Conservation (phyloP, 2,888 invertebrate species). For the Phrixothrix hirtus region DNA sequence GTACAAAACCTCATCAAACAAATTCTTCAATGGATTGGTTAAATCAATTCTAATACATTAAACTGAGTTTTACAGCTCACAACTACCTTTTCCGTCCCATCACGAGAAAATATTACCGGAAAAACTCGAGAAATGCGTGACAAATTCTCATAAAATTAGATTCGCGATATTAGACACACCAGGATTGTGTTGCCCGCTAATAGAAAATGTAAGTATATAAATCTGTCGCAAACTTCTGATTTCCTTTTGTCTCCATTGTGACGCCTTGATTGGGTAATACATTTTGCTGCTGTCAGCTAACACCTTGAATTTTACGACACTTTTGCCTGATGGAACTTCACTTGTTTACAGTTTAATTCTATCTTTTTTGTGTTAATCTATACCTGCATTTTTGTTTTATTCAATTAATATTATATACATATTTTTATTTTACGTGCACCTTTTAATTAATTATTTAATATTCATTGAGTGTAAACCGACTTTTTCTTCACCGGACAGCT, state of each 20-base stretch:
- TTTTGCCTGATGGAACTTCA: neutral
- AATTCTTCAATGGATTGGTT: too few species aligned
- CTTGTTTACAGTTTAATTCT: neutral
- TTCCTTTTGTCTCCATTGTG: slow-evolving; percentile 55
- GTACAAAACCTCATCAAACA: too few species aligned
- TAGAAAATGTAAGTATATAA: slow-evolving; percentile 45
- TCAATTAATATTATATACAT: too few species aligned
- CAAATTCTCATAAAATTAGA: slow-evolving; percentile 34
- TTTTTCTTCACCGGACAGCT: too few species aligned
- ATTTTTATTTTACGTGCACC: too few species aligned
- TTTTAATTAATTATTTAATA: too few species aligned
- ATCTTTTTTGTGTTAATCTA: neutral
- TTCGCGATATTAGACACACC: slow-evolving; percentile 33
- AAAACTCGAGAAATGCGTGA: slow-evolving; percentile 33
- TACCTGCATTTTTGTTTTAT: neutral
- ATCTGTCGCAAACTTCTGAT: slow-evolving; percentile 53
- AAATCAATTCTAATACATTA: too few species aligned
- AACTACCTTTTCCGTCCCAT: neutral
- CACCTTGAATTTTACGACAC: neutral
- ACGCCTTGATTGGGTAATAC: slow-evolving; percentile 53
- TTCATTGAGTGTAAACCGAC: too few species aligned
- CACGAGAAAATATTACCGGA: neutral
- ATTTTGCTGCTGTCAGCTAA: slow-evolving; percentile 45
- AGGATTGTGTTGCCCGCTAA: slow-evolving; percentile 34
- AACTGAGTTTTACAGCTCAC: neutral